phyloP scores from a whole-genome alignment of 2,797 vertebrate genomes.

The Parauchenoglanis ngamensis region DNA sequence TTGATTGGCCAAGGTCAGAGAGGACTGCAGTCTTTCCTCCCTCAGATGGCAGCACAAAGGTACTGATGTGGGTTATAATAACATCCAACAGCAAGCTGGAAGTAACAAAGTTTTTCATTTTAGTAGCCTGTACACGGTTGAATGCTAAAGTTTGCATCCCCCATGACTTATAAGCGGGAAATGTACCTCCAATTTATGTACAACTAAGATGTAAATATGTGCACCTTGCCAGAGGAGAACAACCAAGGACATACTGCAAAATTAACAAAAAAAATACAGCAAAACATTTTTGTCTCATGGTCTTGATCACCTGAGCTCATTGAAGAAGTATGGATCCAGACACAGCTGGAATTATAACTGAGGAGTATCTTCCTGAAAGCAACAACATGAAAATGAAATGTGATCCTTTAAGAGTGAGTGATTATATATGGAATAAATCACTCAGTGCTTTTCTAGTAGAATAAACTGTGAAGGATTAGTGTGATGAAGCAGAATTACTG shows the following conservation, averaged over 20 bases:
- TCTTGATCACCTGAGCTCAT: neutral
- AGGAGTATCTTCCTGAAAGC: too few species aligned
- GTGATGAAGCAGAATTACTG: too few species aligned
- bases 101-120: neutral
- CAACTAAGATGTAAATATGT: neutral
- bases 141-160: neutral
- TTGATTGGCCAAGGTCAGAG: conserved; percentile 50
- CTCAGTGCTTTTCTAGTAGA: too few species aligned
- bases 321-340: neutral
- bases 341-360: neutral
- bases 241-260: neutral
- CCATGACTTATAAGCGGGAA: neutral
- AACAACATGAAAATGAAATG: too few species aligned
- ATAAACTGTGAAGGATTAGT: too few species aligned
- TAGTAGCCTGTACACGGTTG: neutral
- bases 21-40: conserved; percentile 19
- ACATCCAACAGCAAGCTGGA: conserved; percentile 24
- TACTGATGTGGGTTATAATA: conserved; percentile 26
- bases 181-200: neutral
- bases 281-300: neutral
- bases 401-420: too few species aligned
- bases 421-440: too few species aligned
- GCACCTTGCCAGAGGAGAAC: too few species aligned
- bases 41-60: conserved; percentile 24
- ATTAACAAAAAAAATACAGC: neutral